Percentiles rank a stretch among this genome's conserved stretches.
Evolutionary conservation across 2,888 invertebrate species (phyloP).

Genomic region (Keiferia lycopersicella): DNA sequence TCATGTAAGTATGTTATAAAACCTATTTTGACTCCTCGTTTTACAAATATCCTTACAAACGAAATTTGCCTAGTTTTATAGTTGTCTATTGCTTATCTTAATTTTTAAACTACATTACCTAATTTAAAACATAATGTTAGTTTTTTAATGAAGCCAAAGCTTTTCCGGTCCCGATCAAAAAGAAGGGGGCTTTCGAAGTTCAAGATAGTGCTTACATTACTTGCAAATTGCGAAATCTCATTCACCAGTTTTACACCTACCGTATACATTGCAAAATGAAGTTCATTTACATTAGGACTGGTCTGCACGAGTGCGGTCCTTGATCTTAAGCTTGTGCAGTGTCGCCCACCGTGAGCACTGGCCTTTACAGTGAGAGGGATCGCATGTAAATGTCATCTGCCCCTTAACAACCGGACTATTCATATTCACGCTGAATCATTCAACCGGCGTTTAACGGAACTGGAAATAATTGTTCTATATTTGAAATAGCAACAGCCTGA

Average conservation of each 20-base stretch:
- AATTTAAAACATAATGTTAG: too few relatives aligned
- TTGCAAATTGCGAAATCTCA: too few relatives aligned
- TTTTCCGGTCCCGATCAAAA: too few relatives aligned
- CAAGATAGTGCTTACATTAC: too few relatives aligned
- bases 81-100: too few relatives aligned
- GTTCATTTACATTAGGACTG: conserved; percentile 28
- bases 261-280: conserved; percentile 32
- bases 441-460: neutral
- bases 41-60: too few relatives aligned
- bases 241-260: neutral
- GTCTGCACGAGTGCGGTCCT: conserved; percentile 39
- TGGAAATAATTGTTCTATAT: neutral
- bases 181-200: too few relatives aligned
- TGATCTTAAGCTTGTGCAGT: conserved; percentile 52
- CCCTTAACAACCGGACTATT: conserved; percentile 11
- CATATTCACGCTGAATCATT: conserved; percentile 4
- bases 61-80: too few relatives aligned
- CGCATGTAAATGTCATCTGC: conserved; percentile 55
- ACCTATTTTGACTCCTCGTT: too few relatives aligned
- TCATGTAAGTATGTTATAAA: too few relatives aligned
- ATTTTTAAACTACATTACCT: too few relatives aligned
- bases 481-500: neutral
- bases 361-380: conserved; percentile 54
- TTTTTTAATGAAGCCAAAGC: too few relatives aligned
- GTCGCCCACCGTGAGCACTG: conserved; percentile 46